Evolutionary conservation across 1,140 invertebrate genomes (phyloP), one percentile per base, ranked within the genome.

Genomic region (Papilio glaucus): DNA sequence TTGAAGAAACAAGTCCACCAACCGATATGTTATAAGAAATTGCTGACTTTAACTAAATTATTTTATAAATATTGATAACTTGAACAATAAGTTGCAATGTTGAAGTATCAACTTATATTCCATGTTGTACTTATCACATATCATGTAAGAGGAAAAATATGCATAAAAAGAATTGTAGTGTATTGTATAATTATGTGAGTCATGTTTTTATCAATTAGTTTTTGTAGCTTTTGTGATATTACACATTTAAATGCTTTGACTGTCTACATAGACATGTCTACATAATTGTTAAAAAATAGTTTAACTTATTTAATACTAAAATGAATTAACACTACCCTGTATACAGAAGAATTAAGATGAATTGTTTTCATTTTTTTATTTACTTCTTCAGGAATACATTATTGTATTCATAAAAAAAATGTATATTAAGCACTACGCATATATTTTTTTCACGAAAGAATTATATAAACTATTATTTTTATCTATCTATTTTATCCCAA

Each of bases 1-100:
- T 69, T 49, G 67, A 69, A 69, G 67, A 69, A 53, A 45, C 67
- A 5, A 26, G 26, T 3, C 37, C 67, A 18, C 67, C 67, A 29
- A 26, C 67, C 8, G 67, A 69, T 53, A 33, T 69, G 29, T 49
- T 69, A 37, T 69, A 53, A 69, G n/a, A n/a, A 2, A 33, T 33
- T 3, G 2, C 29, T 33, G 29, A 29, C 24, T 33, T 61, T 33
- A 33, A 33, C 6, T 2, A 33, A 2, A 33, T 10, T 49, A 49
- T 9, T 57, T 57, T 2, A n/a, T 9, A 9, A 0, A 57, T 41
- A 57, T n/a, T n/a, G n/a, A n/a, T 24, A 26, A 57, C 21, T 13
- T 57, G 18, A 8, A 21, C 10, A 13, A 12, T 57, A 57, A 57
- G 18, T 45, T 53, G 49, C 21, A 57, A 0, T 57, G 9, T 26